phyloP scores from a whole-genome alignment of 2,888 invertebrate genomes.

The Campaea margaritaria region DNA sequence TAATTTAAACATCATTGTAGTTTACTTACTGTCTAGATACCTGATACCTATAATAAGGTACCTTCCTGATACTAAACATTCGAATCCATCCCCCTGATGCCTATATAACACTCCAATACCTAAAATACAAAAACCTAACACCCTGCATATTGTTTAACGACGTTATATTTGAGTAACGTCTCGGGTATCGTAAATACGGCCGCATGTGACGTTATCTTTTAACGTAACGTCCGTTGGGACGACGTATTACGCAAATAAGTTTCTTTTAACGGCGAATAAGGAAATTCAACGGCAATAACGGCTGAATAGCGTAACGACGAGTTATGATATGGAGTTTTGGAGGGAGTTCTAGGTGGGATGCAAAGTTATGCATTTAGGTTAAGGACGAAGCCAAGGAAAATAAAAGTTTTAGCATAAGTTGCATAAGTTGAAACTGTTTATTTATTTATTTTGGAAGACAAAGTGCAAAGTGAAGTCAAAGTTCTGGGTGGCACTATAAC shows the following conservation, averaged over 20 bases:
- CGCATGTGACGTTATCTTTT: conserved; percentile 26
- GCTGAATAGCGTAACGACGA: conserved; percentile 33
- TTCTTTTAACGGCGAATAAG: conserved; percentile 64
- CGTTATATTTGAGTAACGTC: conserved; percentile 26
- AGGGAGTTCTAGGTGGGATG: conserved; percentile 2
- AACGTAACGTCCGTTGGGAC: conserved; percentile 47
- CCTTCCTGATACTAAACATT: no score
- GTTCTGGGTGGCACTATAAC: no score
- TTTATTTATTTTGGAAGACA: no score
- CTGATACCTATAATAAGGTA: no score
- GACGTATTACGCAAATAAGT: conserved; percentile 73
- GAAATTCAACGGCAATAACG: conserved; percentile 66
- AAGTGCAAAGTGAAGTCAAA: no score
- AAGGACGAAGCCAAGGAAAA: no score
- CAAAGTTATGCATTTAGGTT: conserved; percentile 6
- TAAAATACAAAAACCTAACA: not conserved
- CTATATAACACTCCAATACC: not conserved
- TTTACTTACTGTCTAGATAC: no score
- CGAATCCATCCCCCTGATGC: not conserved
- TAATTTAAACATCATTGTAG: no score
- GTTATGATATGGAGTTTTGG: conserved; percentile 21
- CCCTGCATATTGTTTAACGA: conserved; percentile 22
- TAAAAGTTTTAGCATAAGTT: not conserved
- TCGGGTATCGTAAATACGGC: conserved; percentile 64
- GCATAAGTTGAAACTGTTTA: no score